A percentile compares a stretch with the other conserved stretches of the same genome.
These are phyloP conservation scores for Chrysolina haemoptera DNA, from an alignment of 2,888 invertebrate genomes.

Conservation along the genomic window DNA sequence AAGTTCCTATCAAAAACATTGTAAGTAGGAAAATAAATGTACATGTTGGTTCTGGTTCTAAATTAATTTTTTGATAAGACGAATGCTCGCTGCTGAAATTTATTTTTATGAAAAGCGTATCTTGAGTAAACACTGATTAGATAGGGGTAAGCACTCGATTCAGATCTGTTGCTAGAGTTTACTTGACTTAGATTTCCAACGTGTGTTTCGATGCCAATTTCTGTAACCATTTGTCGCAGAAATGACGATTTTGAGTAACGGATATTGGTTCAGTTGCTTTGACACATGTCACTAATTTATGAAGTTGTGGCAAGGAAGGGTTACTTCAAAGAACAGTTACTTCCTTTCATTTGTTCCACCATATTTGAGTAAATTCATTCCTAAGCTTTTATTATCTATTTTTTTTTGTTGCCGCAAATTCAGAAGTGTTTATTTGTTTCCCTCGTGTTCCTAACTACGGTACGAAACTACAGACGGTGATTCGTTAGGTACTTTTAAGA, in stretches of 20 bases:
- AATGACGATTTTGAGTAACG: not conserved
- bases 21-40: not conserved
- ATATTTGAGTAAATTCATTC: no score
- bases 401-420: no score
- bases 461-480: no score
- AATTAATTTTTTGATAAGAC: slow-evolving; percentile 10
- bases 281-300: no score
- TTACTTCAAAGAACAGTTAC: no score
- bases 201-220: not conserved
- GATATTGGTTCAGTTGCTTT: no score
- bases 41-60: not conserved
- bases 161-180: slow-evolving; percentile 5
- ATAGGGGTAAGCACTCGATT: slow-evolving; percentile 25
- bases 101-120: slow-evolving; percentile 22
- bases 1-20: no score
- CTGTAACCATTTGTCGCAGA: not conserved
- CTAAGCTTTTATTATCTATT: no score
- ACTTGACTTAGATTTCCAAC: not conserved
- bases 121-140: slow-evolving; percentile 33
- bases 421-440: no score
- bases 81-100: slow-evolving; percentile 21
- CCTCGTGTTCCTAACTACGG: no score
- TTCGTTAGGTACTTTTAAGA: no score
- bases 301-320: not conserved
- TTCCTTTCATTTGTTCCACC: no score